A percentile compares a stretch with the other conserved stretches of the same genome.
Evolutionary conservation across 2,113 vertebrate species (phyloP).

Genomic region (Chaetodon trifascialis): DNA sequence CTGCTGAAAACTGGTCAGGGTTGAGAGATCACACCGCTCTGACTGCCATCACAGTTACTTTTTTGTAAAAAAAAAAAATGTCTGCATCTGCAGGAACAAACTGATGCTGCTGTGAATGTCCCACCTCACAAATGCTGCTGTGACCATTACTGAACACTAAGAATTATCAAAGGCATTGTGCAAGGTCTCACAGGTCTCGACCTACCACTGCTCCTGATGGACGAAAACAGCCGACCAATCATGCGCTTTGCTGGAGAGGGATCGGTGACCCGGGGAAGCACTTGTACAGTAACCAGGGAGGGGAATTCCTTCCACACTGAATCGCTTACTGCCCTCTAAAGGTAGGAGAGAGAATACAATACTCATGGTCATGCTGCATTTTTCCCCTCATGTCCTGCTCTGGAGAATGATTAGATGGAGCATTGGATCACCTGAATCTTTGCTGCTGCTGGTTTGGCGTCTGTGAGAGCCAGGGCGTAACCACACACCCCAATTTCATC

Average conservation of each 20-base stretch:
- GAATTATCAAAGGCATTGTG: background rate
- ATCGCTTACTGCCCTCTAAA: conserved; percentile 73
- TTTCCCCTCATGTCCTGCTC: background rate
- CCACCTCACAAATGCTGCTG: no score
- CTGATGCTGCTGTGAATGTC: background rate
- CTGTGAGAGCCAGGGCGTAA: conserved; percentile 91
- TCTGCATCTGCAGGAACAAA: background rate
- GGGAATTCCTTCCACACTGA: conserved; percentile 91
- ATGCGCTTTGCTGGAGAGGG: conserved; percentile 92
- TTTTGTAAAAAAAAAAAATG: background rate
- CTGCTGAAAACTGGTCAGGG: background rate
- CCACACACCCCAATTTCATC: conserved; percentile 94
- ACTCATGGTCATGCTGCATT: background rate
- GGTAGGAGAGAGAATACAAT: conserved; percentile 5
- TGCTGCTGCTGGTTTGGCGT: conserved; percentile 90
- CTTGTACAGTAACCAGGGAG: conserved; percentile 91
- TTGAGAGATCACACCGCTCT: background rate
- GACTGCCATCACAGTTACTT: background rate
- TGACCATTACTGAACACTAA: background rate
- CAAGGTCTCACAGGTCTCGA: background rate
- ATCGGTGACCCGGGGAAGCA: conserved; percentile 93
- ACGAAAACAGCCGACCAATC: conserved; percentile 92
- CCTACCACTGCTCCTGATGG: conserved; percentile 93
- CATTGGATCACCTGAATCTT: conserved; percentile 90
- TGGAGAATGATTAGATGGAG: background rate